Conservation (phyloP, 53 echinoderm and acorn worm genomes). For the Echinometra lucunter region DNA sequence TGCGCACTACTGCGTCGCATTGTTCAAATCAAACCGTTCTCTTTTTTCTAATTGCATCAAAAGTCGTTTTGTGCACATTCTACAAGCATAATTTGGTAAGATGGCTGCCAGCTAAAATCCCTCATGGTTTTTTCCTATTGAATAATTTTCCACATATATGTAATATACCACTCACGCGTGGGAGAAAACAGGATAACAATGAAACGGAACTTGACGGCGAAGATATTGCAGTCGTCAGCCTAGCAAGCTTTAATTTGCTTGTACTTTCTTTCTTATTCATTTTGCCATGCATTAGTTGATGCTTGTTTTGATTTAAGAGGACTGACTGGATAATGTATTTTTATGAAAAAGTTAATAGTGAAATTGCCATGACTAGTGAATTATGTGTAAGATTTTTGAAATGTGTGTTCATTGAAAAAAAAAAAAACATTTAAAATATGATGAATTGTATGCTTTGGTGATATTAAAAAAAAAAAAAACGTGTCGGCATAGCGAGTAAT, state of each 20-base stretch:
- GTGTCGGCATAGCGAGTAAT: neutral
- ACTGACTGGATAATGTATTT: neutral
- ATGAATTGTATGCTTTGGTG: neutral
- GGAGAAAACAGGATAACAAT: neutral
- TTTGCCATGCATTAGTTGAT: neutral
- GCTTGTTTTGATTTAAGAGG: slow-evolving; percentile 17
- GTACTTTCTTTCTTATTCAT: neutral
- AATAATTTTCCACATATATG: slow-evolving; percentile 8
- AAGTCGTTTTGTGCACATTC: neutral
- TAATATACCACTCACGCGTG: neutral
- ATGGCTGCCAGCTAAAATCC: neutral
- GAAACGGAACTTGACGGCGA: neutral
- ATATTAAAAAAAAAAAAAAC: no score
- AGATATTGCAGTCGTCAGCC: neutral
- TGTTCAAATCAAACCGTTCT: slow-evolving; percentile 9
- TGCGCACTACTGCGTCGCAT: neutral
- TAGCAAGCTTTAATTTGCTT: neutral
- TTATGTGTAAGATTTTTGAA: neutral
- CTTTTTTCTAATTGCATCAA: slow-evolving; percentile 12
- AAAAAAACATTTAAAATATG: neutral
- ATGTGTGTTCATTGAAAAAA: neutral
- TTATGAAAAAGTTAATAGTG: neutral
- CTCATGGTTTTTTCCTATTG: slow-evolving; percentile 24
- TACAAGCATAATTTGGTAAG: neutral
- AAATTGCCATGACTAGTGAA: neutral